Conservation (phyloP, 2,797 vertebrate genomes). For the Vireo griseus region DNA sequence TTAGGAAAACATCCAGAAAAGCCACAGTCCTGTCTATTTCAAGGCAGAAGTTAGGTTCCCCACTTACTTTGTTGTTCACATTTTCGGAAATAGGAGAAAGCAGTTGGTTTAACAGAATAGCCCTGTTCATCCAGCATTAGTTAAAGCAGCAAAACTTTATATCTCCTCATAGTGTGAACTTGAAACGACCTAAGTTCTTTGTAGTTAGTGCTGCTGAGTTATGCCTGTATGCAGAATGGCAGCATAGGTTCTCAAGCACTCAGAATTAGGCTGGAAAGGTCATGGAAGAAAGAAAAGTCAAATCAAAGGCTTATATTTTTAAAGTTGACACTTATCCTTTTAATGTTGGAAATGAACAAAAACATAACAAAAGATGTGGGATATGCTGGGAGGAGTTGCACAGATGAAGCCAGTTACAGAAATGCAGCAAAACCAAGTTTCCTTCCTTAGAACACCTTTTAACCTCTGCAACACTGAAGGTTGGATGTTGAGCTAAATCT, state of each 20-base stretch:
- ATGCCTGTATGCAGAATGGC: background rate
- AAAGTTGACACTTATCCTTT: background rate
- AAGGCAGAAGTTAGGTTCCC: background rate
- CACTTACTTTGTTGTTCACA: background rate
- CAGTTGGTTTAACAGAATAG: background rate
- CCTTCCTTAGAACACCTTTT: background rate
- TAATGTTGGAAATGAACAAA: background rate
- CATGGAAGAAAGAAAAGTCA: background rate
- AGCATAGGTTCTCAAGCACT: background rate
- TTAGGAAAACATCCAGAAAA: background rate
- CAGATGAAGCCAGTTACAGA: background rate
- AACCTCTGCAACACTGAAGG: background rate
- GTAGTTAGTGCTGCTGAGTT: background rate
- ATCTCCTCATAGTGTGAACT: background rate
- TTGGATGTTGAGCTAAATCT: background rate
- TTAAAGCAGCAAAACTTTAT: background rate
- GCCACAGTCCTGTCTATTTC: background rate
- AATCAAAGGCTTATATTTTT: background rate
- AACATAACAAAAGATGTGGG: background rate
- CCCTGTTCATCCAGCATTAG: background rate
- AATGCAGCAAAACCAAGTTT: background rate
- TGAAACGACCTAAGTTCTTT: background rate
- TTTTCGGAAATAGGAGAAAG: background rate
- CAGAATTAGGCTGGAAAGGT: background rate
- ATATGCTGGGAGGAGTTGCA: background rate